Conservation (phyloP, 2,797 vertebrate genomes). For the Chrosomus eos region DNA sequence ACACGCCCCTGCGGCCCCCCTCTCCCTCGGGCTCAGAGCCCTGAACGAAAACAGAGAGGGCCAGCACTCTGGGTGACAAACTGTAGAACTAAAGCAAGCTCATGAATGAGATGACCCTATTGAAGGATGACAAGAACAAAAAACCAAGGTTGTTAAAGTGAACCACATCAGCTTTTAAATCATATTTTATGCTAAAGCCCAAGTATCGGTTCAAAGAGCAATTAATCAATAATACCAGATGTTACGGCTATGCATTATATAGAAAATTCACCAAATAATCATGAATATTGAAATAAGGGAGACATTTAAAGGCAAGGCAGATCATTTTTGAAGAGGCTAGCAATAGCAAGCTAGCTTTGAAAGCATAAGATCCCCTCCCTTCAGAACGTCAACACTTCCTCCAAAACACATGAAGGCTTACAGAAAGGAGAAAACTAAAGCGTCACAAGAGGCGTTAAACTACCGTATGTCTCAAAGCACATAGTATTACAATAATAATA, state of each 20-base stretch:
- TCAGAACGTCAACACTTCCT: too few species aligned
- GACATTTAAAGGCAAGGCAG: neutral
- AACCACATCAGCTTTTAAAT: neutral
- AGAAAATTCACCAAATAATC: neutral
- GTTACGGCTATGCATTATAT: neutral
- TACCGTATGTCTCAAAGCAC: too few species aligned
- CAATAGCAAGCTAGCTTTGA: too few species aligned
- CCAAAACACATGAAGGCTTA: too few species aligned
- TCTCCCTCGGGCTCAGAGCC: conserved; percentile 36
- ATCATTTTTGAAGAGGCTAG: too few species aligned
- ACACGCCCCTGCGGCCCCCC: conserved; percentile 59
- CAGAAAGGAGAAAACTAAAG: too few species aligned
- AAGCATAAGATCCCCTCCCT: too few species aligned
- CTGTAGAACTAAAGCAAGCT: neutral
- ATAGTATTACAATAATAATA: too few species aligned
- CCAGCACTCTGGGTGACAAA: neutral
- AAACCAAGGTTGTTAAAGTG: neutral
- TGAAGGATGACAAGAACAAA: conserved; percentile 3
- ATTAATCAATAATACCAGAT: neutral
- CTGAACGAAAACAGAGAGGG: conserved; percentile 57
- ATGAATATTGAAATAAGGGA: neutral
- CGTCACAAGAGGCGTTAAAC: too few species aligned
- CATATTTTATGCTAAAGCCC: neutral
- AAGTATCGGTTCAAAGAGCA: neutral
- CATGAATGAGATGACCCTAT: conserved; percentile 10